Evolutionary conservation across 1,140 invertebrate species (phyloP), one percentile per base, ranked within the genome.

Genomic region (Sesamia nonagrioides): DNA sequence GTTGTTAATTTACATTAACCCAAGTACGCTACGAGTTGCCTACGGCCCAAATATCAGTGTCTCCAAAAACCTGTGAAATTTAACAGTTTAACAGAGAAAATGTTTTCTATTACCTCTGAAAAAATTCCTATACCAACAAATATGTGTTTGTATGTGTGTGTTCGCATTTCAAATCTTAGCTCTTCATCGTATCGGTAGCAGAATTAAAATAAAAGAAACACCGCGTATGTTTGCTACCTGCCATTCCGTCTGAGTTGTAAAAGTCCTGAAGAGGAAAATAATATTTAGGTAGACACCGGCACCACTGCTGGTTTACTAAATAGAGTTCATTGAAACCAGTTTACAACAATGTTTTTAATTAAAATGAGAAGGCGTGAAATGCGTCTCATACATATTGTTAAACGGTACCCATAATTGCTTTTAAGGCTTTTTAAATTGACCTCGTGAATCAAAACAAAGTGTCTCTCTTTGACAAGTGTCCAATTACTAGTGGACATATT

Each of bases 151-250:
- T 27, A 3, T 27, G 27, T 27, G 3, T 27, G 8, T 9, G 37
- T 40, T 40, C 5, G 0, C 0, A 9, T 40, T 40, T 40, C 11
- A 45, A 9, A 0, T 45, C 8, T 11, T 9, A 11, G 11, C 1
- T 45, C 42, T 13, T 45, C 8, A 45, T 45, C 9, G 40, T 40
- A 40, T 9, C 11, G 0, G 42, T 45, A 45, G 11, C 52, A 54
- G 18, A 54, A 60, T 27, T 60, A 60, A 33, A 60, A 60, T 33
- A 60, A 60, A 60, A 60, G 6, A 60, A 33, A 60, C 17, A 54
- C 50, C 21, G 52, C 52, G 56, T 6, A n/a, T 35, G 60, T 61
- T 61, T n/a, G 33, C 35, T 40, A 35, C 5, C 35, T n/a, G 60
- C 33, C 60, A 40, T 61, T 61, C 35, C 40, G 35, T 7, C 33